Evolutionary conservation across 1,140 invertebrate species (phyloP).

Genomic region (Diplogasteroides magnus): DNA sequence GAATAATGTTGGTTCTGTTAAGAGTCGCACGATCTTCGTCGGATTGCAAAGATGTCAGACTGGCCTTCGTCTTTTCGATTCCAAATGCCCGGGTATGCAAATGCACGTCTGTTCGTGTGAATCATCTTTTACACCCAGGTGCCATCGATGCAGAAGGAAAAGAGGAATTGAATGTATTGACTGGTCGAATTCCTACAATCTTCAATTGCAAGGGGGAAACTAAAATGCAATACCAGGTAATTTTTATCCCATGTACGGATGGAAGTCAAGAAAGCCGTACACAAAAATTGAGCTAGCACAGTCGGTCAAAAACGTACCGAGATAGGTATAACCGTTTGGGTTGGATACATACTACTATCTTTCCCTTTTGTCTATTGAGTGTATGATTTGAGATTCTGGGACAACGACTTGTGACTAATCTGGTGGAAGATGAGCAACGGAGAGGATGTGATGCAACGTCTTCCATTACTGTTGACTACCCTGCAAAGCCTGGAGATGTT

Average conservation of each 20-base stretch:
- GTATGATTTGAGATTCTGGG: neutral
- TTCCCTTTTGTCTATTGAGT: no score
- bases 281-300: no score
- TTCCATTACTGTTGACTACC: neutral
- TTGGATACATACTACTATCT: neutral
- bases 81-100: neutral
- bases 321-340: neutral
- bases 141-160: neutral
- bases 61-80: neutral
- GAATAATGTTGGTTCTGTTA: neutral
- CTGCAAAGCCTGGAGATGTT: neutral
- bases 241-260: neutral
- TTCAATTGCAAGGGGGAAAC: neutral
- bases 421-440: neutral
- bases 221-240: neutral
- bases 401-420: no score
- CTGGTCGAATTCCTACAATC: neutral
- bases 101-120: neutral
- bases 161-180: neutral
- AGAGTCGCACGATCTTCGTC: neutral
- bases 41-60: neutral
- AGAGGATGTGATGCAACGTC: neutral
- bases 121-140: neutral
- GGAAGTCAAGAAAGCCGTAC: no score
- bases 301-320: no score